Base-by-base conservation (phyloP, 2,797 vertebrate species). In the Chiloscyllium punctatum region DNA sequence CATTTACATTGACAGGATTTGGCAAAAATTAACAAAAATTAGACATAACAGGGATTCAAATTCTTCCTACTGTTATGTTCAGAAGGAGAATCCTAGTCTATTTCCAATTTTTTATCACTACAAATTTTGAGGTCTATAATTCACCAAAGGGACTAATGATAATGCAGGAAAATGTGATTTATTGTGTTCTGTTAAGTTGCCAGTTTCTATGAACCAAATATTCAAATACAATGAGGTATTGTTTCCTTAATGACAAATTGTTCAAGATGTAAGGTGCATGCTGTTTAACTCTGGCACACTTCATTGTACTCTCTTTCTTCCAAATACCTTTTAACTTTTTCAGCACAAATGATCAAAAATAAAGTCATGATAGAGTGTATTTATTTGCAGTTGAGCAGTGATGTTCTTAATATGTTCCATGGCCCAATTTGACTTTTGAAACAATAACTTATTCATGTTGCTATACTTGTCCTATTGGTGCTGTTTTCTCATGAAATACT, bases 261-360 rank as follows among this genome's bases (percentile, higher is more conserved):
- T 37, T 92, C 23, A 69, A 92, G n/a, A 68, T 37, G n/a, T 92
- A 18, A 92, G 68, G 53, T 68, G 23, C 11, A 66, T 21, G n/a
- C 18, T 68, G 3, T 21, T 62, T 25, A 69, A 69, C 66, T 82
- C 21, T 92, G 66, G 90, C 90, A 92, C n/a, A n/a, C n/a, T 69
- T 92, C 37, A 15, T 92, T 42, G 8, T 7, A 42, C 66, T 92
- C 1, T 23, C 37, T 92, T 68, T 92, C 8, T 92, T 92, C 90
- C 68, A 69, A 92, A 92, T 92, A 69, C n/a, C 66, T 92, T 69
- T 92, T 68, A 92, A 69, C 90, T 69, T 92, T 69, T 92, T 69
- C 66, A 92, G 90, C n/a, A 3, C 66, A 69, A 69, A 21, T 42
- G 90, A 92, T 92, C 90, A 92, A 92, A 92, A 92, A 92, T 92